phyloP scores from a whole-genome alignment of 2,113 vertebrate genomes.

The Butastur rufipennis region DNA sequence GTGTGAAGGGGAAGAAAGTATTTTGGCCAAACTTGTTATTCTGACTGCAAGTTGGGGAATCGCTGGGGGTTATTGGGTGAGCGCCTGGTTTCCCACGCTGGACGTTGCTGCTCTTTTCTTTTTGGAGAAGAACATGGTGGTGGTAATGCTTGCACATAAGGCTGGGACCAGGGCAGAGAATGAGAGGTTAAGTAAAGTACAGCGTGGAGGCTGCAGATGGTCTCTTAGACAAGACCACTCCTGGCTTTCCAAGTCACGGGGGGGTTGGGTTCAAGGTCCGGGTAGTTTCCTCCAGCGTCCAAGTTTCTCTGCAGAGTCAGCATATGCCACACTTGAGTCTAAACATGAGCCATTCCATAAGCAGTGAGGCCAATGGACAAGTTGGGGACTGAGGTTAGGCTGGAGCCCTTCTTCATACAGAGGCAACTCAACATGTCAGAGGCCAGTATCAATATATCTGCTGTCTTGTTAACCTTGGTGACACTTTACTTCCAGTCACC shows the following conservation, averaged over 20 bases:
- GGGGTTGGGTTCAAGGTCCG: neutral
- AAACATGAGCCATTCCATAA: neutral
- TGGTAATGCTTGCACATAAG: neutral
- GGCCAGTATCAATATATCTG: neutral
- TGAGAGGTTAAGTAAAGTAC: neutral
- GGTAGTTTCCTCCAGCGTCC: neutral
- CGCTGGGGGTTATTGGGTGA: fast-evolving
- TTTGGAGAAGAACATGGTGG: neutral
- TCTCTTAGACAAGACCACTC: neutral
- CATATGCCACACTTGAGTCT: neutral
- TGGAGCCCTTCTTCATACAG: neutral
- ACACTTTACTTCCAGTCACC: neutral
- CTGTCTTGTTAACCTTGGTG: neutral
- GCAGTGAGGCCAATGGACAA: neutral
- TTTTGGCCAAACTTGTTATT: neutral
- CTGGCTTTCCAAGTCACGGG: neutral
- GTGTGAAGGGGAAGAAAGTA: neutral
- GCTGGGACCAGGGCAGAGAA: neutral
- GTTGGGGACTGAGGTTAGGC: neutral
- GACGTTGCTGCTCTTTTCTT: neutral
- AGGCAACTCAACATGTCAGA: neutral
- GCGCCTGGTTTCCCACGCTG: neutral
- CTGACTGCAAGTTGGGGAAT: neutral
- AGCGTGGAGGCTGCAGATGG: neutral
- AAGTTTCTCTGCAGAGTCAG: neutral